These are phyloP conservation scores for Gastracanthus pulcherrimus DNA, from an alignment of 2,888 invertebrate genomes.

Conservation along the genomic window DNA sequence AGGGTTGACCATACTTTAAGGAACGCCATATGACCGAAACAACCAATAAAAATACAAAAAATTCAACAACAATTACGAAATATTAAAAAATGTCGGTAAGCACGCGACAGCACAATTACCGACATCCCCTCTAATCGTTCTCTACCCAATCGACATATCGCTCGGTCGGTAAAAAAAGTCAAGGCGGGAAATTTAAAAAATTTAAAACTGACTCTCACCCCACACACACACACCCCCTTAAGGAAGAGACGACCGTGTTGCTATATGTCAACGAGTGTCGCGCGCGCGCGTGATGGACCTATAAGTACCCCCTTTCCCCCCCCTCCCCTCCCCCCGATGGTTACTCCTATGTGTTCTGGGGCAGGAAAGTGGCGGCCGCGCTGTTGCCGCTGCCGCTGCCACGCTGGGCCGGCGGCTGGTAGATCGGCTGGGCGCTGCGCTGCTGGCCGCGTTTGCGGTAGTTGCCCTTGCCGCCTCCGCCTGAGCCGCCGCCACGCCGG, in stretches of 20 bases:
- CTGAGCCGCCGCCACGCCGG: constrained; percentile 69
- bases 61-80: no score
- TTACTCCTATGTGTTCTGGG: constrained; percentile 50
- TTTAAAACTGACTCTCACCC: not conserved
- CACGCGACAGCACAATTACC: no score
- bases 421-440: constrained; percentile 73
- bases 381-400: constrained; percentile 71
- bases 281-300: not conserved
- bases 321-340: no score
- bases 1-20: no score
- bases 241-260: constrained; percentile 23
- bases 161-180: no score
- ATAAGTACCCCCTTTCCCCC: no score
- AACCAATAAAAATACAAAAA: no score
- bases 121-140: no score
- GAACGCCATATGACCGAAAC: no score
- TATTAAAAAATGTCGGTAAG: no score
- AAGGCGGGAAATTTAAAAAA: no score
- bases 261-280: constrained; percentile 11
- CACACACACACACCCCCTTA: not conserved
- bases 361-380: constrained; percentile 64
- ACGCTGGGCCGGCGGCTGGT: constrained; percentile 75
- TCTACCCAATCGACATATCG: no score
- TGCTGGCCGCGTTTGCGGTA: constrained; percentile 70
- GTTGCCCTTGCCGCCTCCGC: constrained; percentile 63